phyloP scores from a whole-genome alignment of 53 echinoderm and acorn worm species.

The Paelopatides confundens region DNA sequence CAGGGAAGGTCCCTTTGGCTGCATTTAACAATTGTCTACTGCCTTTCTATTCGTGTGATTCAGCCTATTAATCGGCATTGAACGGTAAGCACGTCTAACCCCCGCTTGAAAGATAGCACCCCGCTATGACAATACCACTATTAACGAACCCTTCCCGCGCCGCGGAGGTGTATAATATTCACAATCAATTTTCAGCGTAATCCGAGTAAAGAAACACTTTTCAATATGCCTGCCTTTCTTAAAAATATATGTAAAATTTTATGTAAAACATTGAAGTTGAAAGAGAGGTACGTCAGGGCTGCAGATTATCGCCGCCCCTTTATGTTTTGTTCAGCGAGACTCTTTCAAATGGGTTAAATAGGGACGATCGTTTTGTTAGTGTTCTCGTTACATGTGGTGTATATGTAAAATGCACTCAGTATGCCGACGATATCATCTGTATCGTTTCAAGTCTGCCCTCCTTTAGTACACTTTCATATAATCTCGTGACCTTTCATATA shows the following conservation, averaged over 20 bases:
- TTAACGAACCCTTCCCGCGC: background rate
- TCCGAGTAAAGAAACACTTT: background rate
- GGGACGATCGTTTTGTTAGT: too few relatives aligned
- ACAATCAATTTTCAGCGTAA: background rate
- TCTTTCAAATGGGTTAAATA: too few relatives aligned
- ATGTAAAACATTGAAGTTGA: conserved; percentile 40
- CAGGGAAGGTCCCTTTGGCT: background rate
- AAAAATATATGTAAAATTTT: conserved; percentile 21
- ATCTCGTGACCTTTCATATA: too few relatives aligned
- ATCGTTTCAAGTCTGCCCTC: too few relatives aligned
- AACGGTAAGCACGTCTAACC: background rate
- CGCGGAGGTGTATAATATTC: background rate
- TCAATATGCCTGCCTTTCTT: background rate
- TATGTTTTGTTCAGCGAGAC: too few relatives aligned
- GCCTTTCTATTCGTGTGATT: background rate
- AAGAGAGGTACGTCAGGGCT: too few relatives aligned
- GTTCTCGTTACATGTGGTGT: too few relatives aligned
- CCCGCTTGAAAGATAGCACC: conserved; percentile 2
- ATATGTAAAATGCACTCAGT: too few relatives aligned
- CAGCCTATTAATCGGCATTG: background rate
- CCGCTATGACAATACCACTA: background rate
- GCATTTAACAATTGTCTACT: background rate
- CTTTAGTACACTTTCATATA: too few relatives aligned
- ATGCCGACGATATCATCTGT: too few relatives aligned
- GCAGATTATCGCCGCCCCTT: too few relatives aligned